phyloP scores from a whole-genome alignment of 2,113 vertebrate genomes.

The Lagopus leucura region DNA sequence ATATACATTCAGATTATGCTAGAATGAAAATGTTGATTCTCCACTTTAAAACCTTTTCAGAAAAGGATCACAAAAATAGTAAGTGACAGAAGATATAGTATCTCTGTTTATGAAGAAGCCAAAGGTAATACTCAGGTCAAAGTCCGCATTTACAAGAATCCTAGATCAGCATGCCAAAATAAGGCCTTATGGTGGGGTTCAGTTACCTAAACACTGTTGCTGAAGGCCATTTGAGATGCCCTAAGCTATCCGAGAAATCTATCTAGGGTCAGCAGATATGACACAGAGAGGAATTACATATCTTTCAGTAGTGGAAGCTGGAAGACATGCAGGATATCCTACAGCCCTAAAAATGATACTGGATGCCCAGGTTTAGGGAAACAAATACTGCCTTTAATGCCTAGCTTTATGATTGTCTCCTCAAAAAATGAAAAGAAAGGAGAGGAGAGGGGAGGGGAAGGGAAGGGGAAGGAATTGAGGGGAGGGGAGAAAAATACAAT shows the following conservation, averaged over 20 bases:
- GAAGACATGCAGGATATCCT: neutral
- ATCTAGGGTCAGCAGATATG: neutral
- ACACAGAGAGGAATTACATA: neutral
- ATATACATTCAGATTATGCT: neutral
- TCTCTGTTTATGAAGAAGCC: neutral
- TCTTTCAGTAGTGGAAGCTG: neutral
- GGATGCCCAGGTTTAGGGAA: neutral
- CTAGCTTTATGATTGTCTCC: neutral
- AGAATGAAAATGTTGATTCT: neutral
- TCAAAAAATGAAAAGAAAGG: neutral
- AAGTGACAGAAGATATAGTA: neutral
- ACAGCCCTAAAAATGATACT: neutral
- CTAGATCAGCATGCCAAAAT: neutral
- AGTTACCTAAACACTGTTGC: neutral
- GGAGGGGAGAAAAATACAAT: neutral
- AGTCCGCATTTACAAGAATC: neutral
- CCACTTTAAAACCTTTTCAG: neutral
- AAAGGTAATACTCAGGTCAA: neutral
- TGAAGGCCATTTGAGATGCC: constrained; percentile 15
- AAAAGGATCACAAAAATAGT: neutral
- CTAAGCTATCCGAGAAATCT: neutral
- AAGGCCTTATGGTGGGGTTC: neutral
- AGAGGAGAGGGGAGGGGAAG: neutral
- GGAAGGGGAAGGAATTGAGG: too few relatives aligned
- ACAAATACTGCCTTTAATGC: neutral